A percentile compares a stretch with the other conserved stretches of the same genome.
Conservation (phyloP, 2,797 vertebrate species). For the Anguilla obscura region DNA sequence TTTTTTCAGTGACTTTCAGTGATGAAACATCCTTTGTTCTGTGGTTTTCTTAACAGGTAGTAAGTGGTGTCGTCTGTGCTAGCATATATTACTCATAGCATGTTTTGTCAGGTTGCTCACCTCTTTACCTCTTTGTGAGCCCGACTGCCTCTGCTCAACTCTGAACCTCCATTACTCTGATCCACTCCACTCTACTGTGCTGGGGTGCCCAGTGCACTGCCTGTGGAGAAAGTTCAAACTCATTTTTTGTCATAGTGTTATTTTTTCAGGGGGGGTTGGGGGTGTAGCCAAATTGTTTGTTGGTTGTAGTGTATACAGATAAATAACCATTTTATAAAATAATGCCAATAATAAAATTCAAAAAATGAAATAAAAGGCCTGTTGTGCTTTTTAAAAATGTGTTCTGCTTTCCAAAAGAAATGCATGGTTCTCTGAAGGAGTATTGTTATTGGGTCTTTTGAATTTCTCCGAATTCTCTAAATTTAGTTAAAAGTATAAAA, state of each 20-base stretch:
- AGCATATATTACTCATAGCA: constrained; percentile 49
- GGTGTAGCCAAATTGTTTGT: constrained; percentile 72
- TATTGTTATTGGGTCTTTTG: not conserved
- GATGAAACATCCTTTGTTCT: constrained; percentile 27
- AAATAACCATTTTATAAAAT: constrained; percentile 72
- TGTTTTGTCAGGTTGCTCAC: constrained; percentile 56
- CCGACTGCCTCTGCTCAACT: not conserved
- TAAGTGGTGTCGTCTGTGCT: constrained; percentile 54
- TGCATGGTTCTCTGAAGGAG: not conserved
- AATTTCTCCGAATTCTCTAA: not conserved
- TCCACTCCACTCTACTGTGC: constrained; percentile 45
- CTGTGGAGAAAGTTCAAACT: constrained; percentile 53
- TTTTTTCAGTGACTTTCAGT: not conserved
- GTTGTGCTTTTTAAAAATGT: not conserved
- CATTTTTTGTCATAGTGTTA: constrained; percentile 21
- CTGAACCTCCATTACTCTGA: not conserved
- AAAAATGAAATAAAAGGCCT: constrained; percentile 66
- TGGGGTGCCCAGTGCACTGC: constrained; percentile 66
- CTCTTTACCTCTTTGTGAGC: constrained; percentile 22
- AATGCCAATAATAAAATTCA: constrained; percentile 79
- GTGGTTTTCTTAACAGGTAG: constrained; percentile 61
- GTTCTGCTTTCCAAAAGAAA: not conserved
- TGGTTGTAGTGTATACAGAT: constrained; percentile 56
- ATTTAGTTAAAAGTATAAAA: not conserved
- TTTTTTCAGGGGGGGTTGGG: constrained; percentile 47